phyloP scores from a whole-genome alignment of 2,113 vertebrate species.

The Leptocoma aspasia region DNA sequence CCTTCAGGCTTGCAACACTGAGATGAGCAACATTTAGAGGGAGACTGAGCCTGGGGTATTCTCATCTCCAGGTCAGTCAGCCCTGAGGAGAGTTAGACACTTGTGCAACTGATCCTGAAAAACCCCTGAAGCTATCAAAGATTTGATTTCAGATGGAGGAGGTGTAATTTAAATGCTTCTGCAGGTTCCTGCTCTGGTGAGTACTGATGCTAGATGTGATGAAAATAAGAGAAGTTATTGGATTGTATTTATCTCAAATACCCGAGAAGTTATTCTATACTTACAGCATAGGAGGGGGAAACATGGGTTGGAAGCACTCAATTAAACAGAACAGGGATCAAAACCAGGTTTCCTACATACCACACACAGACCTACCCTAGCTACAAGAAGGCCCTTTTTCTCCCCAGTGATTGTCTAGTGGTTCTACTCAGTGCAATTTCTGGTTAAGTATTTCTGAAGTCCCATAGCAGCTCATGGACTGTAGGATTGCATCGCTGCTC shows the following conservation, averaged over 20 bases:
- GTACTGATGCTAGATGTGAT: background rate
- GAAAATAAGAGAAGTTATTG: background rate
- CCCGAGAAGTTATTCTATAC: background rate
- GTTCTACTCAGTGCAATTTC: background rate
- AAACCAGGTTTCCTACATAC: background rate
- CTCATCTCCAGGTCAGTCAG: background rate
- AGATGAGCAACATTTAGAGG: background rate
- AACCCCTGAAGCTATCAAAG: background rate
- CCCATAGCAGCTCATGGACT: background rate
- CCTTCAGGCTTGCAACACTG: background rate
- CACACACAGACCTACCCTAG: background rate
- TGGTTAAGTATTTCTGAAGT: background rate
- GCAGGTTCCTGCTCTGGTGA: background rate
- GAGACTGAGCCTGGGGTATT: background rate
- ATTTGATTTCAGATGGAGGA: background rate
- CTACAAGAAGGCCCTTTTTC: background rate
- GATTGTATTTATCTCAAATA: background rate
- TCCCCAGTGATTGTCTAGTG: background rate
- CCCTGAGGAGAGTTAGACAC: background rate
- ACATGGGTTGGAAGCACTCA: background rate
- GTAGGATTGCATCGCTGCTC: background rate
- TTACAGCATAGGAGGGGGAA: background rate
- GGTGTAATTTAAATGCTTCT: background rate
- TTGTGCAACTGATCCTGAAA: background rate
- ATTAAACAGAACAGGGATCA: background rate